Conservation (phyloP, 2,888 invertebrate species). For the Drosophila pseudotalamancana region DNA sequence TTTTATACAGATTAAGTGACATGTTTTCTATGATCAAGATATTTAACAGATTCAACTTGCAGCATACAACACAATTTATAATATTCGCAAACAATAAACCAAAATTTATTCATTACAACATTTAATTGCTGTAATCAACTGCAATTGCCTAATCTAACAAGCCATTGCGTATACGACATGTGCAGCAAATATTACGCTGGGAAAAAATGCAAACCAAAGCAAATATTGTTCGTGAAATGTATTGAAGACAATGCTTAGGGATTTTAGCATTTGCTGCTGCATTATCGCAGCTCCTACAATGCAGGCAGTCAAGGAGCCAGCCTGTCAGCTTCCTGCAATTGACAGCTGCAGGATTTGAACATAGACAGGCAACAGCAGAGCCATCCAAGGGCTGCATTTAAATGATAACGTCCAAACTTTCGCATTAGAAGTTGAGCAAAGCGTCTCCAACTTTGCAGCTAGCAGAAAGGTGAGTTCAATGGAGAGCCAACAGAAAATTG, state of each 20-base stretch:
- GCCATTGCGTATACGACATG: not conserved
- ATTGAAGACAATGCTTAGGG: too few species aligned
- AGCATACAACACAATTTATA: not conserved
- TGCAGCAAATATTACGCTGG: not conserved
- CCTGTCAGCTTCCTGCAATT: conserved; percentile 17
- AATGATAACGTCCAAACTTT: conserved; percentile 41
- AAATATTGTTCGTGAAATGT: too few species aligned
- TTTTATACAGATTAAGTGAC: too few species aligned
- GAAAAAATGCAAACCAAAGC: not conserved
- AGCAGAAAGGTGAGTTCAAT: not conserved
- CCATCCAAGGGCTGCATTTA: conserved; percentile 14
- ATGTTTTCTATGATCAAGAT: not conserved
- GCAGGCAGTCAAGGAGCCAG: not conserved
- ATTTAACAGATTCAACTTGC: not conserved
- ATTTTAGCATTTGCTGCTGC: not conserved
- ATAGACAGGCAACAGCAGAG: not conserved
- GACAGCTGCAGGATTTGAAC: not conserved
- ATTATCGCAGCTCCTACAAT: not conserved
- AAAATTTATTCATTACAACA: too few species aligned
- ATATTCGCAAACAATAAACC: too few species aligned
- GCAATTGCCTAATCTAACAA: not conserved
- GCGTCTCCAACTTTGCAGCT: conserved; percentile 1
- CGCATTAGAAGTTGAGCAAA: conserved; percentile 19
- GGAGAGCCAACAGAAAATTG: conserved; percentile 3
- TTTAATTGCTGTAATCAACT: not conserved